Evolutionary conservation across 1,140 invertebrate species (phyloP), one percentile per base, ranked within the genome.

Genomic region (Bilobella aurantiaca): DNA sequence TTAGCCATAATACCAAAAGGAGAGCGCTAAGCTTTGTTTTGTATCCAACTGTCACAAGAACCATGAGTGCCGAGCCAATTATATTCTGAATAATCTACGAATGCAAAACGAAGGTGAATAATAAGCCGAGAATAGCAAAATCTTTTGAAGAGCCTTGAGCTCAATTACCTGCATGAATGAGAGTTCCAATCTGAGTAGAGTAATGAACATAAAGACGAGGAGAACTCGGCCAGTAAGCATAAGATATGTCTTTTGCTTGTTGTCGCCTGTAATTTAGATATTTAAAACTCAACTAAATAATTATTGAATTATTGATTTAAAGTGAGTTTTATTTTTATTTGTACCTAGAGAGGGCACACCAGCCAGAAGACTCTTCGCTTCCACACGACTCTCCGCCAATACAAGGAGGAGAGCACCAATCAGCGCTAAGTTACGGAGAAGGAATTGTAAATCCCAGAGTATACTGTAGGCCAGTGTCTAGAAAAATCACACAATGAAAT

Each of bases 171-270:
- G 90, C 71, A 96, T 78, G 75, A 94, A 88, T 47, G 88, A 90
- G 37, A 93, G 79, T 77, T 99, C 96, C 75, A 98, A 92, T 73
- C 93, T 84, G 59, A 99, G 85, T 21, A 99, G 79, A 1, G 96
- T 98, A 68, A 98, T 85, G 77, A 99, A 99, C 97, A 99, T 99
- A 78, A 98, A 96, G 12, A 97, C 96, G 23, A 99, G 80, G 18
- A 99, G 82, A 66, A 98, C 87, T 70, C 97, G 84, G 29, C 97
- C 97, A 66, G 93, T 90, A 1, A 99, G 80, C 80, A 98, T 95
- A 75, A 99, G 82, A 77, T 97, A 93, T 74, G 91, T 96, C 80
- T 98, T 98, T 21, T 94, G 95, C 75, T 95, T 97, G 79, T 99
- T 99, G 69, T 98, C 93, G 49, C 88, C 78, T 78, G 67, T 27